phyloP scores from a whole-genome alignment of 2,888 invertebrate species.

The Invenusta paracnida region DNA sequence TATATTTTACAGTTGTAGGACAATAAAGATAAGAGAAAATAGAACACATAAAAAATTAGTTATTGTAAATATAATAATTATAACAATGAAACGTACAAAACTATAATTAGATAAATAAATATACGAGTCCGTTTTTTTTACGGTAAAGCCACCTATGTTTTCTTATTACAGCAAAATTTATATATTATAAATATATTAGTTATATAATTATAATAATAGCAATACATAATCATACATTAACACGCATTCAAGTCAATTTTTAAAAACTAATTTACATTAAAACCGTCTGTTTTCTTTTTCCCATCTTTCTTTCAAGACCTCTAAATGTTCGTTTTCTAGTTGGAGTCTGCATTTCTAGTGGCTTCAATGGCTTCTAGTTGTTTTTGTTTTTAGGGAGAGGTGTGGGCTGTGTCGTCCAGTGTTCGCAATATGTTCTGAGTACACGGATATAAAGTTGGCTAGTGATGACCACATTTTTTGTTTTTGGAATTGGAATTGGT shows the following conservation, averaged over 20 bases:
- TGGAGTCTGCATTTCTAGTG: constrained; percentile 1
- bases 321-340: constrained; percentile 6
- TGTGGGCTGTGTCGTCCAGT: neutral
- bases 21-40: too few relatives aligned
- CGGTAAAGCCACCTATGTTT: neutral
- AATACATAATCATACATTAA: neutral
- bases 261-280: constrained; percentile 21
- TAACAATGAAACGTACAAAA: neutral
- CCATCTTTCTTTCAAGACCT: neutral
- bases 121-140: constrained; percentile 1
- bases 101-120: neutral
- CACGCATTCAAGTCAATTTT: constrained; percentile 4
- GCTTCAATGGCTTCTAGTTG: neutral
- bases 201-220: neutral
- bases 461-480: too few relatives aligned
- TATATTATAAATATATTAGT: neutral
- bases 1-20: neutral
- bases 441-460: constrained; percentile 25
- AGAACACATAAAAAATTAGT: neutral
- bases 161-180: neutral
- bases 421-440: neutral
- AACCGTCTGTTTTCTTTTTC: neutral
- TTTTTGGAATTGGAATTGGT: too few relatives aligned
- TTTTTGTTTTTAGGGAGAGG: constrained; percentile 5
- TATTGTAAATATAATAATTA: neutral